Base-by-base conservation (phyloP, 2,113 vertebrate species). In the Hoplias malabaricus region DNA sequence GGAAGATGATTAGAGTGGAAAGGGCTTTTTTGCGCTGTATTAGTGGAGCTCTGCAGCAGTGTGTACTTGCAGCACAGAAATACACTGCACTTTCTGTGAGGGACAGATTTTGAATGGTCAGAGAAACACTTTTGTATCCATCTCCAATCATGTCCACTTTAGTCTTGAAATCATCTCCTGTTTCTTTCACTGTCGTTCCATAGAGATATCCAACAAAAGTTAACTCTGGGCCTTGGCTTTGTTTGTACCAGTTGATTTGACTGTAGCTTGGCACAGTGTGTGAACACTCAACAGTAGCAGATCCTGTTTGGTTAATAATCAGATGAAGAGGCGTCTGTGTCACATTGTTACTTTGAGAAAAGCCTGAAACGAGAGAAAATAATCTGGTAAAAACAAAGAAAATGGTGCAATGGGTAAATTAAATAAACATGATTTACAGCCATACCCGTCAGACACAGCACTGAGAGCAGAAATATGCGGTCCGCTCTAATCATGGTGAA, bases 21-120 rank as follows among this genome's bases (percentile, higher is more conserved):
- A n/a, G n/a, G n/a, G n/a, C n/a, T n/a, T n/a, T n/a, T n/a, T n/a
- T n/a, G n/a, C n/a, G n/a, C n/a, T n/a, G n/a, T n/a, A n/a, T n/a
- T n/a, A n/a, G n/a, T n/a, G n/a, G 63, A 48, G 9, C 65, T 42
- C 13, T 53, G 19, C 23, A 27, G 16, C 66, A 75, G 73, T 62
- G 80, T 82, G 69, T 82, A 67, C 33, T 40, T 3, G 74, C 80
- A 66, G 80, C 80, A 67, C 80, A 77, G 43, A 77, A 81, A 65
- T 81, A 81, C 42, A 77, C 73, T 11, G 40, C 68, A 14, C 25
- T 77, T 67, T 77, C 79, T 5, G 12, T 21, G 23, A 8, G 0
- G 1, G 33, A 2, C 2, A 78, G 63, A 78, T 16, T 6, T 42
- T 61, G 54, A 33, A 82, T 67, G 14, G 25, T 42, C 38, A 78